These are phyloP conservation scores for Cranoglanis bouderius DNA, from an alignment of 2,113 vertebrate species.

Conservation along the genomic window DNA sequence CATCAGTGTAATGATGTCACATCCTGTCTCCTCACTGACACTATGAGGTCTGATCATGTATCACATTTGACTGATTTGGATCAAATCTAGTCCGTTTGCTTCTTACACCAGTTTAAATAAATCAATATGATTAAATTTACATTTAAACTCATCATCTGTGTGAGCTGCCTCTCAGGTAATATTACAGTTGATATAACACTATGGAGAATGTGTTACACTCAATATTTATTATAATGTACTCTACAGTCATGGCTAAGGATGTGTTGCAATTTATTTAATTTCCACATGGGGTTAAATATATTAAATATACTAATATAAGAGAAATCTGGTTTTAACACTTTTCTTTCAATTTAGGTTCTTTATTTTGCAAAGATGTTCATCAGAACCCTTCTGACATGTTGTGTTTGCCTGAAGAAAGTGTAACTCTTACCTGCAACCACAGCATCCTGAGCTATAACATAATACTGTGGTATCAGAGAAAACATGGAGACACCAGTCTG, in stretches of 20 bases:
- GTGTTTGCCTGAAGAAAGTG: background rate
- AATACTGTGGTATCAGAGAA: conserved; percentile 49
- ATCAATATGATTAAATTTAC: conserved; percentile 8
- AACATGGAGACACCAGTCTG: conserved; percentile 12
- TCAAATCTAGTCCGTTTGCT: background rate
- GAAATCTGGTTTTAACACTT: background rate
- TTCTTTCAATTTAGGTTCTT: too few species aligned
- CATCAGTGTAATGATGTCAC: background rate
- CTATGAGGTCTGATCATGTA: background rate
- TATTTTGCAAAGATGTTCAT: conserved; percentile 11
- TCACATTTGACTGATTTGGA: background rate
- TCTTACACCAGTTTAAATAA: background rate
- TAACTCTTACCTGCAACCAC: conserved; percentile 45
- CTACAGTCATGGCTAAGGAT: background rate
- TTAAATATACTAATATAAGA: background rate
- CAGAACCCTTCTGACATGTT: conserved; percentile 45
- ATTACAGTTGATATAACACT: background rate
- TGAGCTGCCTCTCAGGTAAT: conserved; percentile 40
- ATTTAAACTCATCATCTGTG: background rate
- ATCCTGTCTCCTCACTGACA: background rate
- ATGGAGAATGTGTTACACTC: background rate
- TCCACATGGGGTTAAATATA: background rate
- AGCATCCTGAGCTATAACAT: background rate
- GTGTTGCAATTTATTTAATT: background rate
- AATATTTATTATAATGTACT: background rate